These are phyloP conservation scores for Hippolais icterina DNA, from an alignment of 2,113 vertebrate species.

Conservation along the genomic window DNA sequence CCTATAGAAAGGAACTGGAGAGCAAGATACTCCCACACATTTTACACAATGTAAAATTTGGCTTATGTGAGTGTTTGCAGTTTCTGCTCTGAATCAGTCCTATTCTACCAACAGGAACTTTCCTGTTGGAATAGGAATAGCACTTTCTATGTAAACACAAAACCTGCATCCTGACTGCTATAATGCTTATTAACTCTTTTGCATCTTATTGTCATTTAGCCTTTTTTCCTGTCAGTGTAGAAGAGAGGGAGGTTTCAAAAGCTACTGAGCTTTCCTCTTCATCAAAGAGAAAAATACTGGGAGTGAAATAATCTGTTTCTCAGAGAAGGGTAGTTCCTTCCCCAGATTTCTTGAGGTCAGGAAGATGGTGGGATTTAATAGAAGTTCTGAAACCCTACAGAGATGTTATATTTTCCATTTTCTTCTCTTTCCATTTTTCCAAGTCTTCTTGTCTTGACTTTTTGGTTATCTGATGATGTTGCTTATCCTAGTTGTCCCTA, in stretches of 20 bases:
- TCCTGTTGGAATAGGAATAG: not conserved
- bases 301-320: not conserved
- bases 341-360: not conserved
- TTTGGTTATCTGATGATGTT: not conserved
- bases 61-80: not conserved
- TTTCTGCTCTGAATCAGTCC: not conserved
- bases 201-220: not conserved
- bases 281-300: not conserved
- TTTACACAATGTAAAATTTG: not conserved
- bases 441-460: not conserved
- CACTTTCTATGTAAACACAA: not conserved
- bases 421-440: not conserved
- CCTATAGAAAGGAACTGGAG: not conserved
- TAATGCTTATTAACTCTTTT: not conserved
- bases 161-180: not conserved
- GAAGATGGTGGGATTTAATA: not conserved
- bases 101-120: not conserved
- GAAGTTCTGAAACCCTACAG: not conserved
- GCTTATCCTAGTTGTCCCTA: not conserved
- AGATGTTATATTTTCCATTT: not conserved
- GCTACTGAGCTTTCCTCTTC: not conserved
- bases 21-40: not conserved
- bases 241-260: not conserved
- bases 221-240: not conserved
- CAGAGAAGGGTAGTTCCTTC: not conserved